Conservation (phyloP, 2,888 invertebrate species). For the Ctenicera cuprea region DNA sequence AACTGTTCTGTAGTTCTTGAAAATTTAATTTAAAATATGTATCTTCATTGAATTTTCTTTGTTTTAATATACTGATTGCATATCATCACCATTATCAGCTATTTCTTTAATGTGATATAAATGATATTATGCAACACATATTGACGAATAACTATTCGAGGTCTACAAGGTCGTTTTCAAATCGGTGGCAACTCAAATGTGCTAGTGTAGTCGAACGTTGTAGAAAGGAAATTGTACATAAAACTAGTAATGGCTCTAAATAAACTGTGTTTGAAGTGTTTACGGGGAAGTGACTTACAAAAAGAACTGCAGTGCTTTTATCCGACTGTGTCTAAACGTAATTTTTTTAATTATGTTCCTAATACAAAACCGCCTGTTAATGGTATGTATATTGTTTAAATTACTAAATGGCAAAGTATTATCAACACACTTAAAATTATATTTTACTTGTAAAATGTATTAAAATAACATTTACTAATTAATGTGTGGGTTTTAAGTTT, state of each 20-base stretch:
- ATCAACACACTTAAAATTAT: no score
- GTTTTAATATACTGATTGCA: no score
- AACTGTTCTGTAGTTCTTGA: no score
- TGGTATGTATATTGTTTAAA: conserved; percentile 23
- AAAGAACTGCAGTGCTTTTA: conserved; percentile 10
- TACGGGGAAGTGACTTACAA: background rate
- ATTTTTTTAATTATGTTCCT: conserved; percentile 41
- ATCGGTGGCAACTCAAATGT: background rate
- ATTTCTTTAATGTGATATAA: background rate
- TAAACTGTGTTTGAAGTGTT: conserved; percentile 32
- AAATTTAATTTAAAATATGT: no score
- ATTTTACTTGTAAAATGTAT: no score
- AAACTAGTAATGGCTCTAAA: conserved; percentile 32
- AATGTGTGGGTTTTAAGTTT: no score
- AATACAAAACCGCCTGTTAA: conserved; percentile 21
- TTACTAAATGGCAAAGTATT: no score
- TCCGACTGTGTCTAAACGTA: conserved; percentile 6
- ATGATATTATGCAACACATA: conserved; percentile 22
- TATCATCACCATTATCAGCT: no score
- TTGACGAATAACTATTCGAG: background rate
- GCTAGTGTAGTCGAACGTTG: background rate
- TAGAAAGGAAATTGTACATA: background rate
- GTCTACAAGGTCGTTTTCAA: conserved; percentile 8
- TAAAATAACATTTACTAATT: no score
- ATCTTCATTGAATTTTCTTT: no score